A percentile compares a stretch with the other conserved stretches of the same genome.
phyloP scores from a whole-genome alignment of 2,113 vertebrate species.

The Nyctereutes procyonoides region DNA sequence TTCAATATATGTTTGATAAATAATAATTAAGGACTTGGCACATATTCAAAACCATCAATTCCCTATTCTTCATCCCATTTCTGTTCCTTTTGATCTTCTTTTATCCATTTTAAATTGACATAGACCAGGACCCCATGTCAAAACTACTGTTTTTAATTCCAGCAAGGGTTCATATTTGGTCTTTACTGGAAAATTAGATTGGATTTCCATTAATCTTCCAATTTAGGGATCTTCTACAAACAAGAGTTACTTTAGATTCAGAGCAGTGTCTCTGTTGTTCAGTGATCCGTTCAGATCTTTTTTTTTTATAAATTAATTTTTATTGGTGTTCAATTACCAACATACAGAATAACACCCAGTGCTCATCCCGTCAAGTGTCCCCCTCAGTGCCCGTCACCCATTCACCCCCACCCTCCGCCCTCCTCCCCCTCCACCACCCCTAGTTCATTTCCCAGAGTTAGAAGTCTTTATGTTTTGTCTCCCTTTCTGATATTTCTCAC shows the following conservation, averaged over 20 bases:
- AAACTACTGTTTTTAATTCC: neutral
- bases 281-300: neutral
- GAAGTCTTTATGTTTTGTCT: too few species aligned
- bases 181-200: neutral
- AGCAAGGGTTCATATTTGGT: neutral
- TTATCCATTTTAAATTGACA: constrained; percentile 20
- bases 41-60: neutral
- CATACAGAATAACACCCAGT: too few species aligned
- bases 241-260: constrained; percentile 6
- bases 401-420: too few species aligned
- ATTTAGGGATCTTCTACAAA: neutral
- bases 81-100: neutral
- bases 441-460: too few species aligned
- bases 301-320: too few species aligned
- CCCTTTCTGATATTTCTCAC: too few species aligned
- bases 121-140: neutral
- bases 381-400: too few species aligned
- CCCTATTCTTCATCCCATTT: neutral
- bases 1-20: neutral
- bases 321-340: too few species aligned
- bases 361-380: too few species aligned
- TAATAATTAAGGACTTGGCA: neutral
- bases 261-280: neutral
- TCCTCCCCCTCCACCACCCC: too few species aligned
- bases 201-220: neutral